These are phyloP conservation scores for Drosophila phalerata DNA, from an alignment of 2,888 invertebrate genomes.

Conservation along the genomic window DNA sequence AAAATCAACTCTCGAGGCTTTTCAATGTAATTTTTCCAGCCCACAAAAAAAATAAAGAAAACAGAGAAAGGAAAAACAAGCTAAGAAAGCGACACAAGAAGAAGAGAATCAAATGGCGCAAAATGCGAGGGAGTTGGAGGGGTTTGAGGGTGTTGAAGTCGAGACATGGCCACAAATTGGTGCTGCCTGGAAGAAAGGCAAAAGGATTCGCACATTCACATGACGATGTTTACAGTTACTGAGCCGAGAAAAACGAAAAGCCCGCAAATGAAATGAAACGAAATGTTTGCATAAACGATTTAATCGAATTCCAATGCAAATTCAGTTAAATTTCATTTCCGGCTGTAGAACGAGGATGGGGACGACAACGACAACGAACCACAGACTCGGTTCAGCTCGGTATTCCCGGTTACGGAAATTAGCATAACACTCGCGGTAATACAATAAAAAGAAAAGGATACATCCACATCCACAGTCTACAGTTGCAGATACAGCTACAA, in stretches of 20 bases:
- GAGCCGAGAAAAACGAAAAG: conserved; percentile 66
- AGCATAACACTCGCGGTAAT: conserved; percentile 83
- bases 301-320: conserved; percentile 85
- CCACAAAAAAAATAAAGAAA: conserved; percentile 12
- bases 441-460: conserved; percentile 80
- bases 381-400: conserved; percentile 30
- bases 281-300: conserved; percentile 85
- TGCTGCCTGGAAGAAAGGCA: conserved; percentile 14
- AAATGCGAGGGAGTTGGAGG: background rate
- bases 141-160: conserved; percentile 2
- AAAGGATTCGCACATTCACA: conserved; percentile 73
- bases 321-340: conserved; percentile 85
- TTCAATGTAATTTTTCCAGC: conserved; percentile 60
- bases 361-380: conserved; percentile 30
- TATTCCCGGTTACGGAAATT: conserved; percentile 77
- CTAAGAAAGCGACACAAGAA: conserved; percentile 28
- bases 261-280: conserved; percentile 81
- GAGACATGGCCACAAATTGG: conserved; percentile 49
- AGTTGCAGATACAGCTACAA: conserved; percentile 41
- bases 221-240: conserved; percentile 51
- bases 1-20: conserved; percentile 76
- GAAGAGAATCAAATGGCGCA: conserved; percentile 19
- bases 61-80: conserved; percentile 1
- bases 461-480: conserved; percentile 43
- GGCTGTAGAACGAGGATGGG: conserved; percentile 22